These are phyloP conservation scores for Philonicus albiceps DNA, from an alignment of 2,888 invertebrate species.

Conservation along the genomic window DNA sequence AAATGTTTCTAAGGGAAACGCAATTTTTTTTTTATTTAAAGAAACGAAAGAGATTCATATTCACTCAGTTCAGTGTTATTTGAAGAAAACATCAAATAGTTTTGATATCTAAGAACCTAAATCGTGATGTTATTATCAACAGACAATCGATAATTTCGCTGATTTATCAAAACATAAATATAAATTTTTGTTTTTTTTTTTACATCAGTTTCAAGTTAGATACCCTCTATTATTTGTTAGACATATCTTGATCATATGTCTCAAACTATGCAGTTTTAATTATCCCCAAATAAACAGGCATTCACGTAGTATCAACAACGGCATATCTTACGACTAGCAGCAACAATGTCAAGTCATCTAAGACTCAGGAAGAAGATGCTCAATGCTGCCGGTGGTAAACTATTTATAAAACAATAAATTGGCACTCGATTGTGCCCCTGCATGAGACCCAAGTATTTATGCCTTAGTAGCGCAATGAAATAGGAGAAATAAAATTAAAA, in stretches of 20 bases:
- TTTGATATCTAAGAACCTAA: neutral
- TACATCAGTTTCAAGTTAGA: neutral
- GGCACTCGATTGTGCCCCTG: conserved; percentile 30
- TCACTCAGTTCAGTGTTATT: neutral
- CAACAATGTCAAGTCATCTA: neutral
- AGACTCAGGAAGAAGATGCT: neutral
- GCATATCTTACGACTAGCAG: neutral
- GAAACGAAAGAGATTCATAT: no score
- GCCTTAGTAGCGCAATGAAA: neutral
- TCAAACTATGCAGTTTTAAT: neutral
- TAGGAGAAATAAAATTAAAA: neutral
- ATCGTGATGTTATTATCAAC: neutral
- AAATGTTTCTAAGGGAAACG: neutral
- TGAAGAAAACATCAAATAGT: neutral
- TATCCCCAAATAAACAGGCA: neutral
- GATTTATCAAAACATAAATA: neutral
- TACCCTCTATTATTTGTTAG: neutral
- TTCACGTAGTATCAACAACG: neutral
- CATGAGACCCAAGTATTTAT: neutral
- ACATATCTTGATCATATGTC: neutral
- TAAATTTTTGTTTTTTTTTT: neutral
- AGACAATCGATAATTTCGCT: neutral
- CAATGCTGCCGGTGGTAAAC: conserved; percentile 18
- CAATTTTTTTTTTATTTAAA: neutral
- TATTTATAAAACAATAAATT: conserved; percentile 45